Percentiles rank a stretch among this genome's conserved stretches.
Evolutionary conservation across 2,888 invertebrate species (phyloP).

Genomic region (Oscheius onirici): DNA sequence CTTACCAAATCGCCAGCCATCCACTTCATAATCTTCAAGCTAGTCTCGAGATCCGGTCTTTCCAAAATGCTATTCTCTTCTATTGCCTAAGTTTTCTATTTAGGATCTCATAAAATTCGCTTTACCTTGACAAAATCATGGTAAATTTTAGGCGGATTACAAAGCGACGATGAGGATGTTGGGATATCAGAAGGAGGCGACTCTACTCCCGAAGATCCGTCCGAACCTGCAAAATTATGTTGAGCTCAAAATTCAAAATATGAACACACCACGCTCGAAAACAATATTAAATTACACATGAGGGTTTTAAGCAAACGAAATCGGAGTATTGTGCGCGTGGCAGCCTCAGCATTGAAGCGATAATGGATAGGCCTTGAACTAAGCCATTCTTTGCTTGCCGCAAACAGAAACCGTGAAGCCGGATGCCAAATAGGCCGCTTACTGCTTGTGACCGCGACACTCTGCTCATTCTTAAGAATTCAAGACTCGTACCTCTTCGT

Average conservation of each 20-base stretch:
- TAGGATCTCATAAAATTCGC: neutral
- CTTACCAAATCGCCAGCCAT: slow-evolving; percentile 40
- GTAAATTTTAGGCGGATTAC: slow-evolving; percentile 45
- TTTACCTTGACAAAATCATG: slow-evolving; percentile 51
- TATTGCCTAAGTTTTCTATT: slow-evolving; percentile 48
- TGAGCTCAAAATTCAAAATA: neutral
- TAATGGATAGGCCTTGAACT: slow-evolving; percentile 32
- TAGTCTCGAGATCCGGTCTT: slow-evolving; percentile 53
- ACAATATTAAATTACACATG: neutral
- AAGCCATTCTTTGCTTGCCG: slow-evolving; percentile 28
- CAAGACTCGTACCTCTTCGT: slow-evolving; percentile 35
- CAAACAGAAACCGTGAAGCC: slow-evolving; percentile 31
- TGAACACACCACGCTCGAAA: neutral
- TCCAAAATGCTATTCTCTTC: slow-evolving; percentile 54
- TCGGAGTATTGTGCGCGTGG: neutral
- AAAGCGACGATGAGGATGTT: slow-evolving; percentile 52
- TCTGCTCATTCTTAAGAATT: neutral
- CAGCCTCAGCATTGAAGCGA: slow-evolving; percentile 2
- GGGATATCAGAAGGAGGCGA: slow-evolving; percentile 60
- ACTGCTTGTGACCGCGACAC: neutral
- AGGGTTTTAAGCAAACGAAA: neutral
- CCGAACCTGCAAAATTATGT: slow-evolving; percentile 35
- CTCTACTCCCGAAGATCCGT: slow-evolving; percentile 55
- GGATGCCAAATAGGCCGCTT: slow-evolving; percentile 25
- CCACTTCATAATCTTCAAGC: slow-evolving; percentile 62